phyloP scores from a whole-genome alignment of 2,797 vertebrate species.

The Sebastes diaconus region DNA sequence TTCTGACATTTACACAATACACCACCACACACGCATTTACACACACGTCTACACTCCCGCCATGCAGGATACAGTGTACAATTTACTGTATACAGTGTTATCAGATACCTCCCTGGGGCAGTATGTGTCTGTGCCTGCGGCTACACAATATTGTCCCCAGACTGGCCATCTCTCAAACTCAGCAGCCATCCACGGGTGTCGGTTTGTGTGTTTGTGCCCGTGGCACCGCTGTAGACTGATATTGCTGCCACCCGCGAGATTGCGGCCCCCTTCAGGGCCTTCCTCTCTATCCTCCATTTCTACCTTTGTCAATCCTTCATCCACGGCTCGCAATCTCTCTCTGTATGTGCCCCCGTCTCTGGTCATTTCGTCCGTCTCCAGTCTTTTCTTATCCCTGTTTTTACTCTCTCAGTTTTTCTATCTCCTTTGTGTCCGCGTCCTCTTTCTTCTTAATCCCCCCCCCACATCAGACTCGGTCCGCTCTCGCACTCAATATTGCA shows the following conservation, averaged over 20 bases:
- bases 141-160: slow-evolving; percentile 38
- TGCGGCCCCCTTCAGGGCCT: slow-evolving; percentile 46
- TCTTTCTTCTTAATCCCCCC: slow-evolving; percentile 12
- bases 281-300: slow-evolving; percentile 26
- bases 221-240: slow-evolving; percentile 56
- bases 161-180: slow-evolving; percentile 51
- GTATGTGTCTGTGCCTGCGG: slow-evolving; percentile 52
- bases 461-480: slow-evolving; percentile 40
- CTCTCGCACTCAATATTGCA: slow-evolving; percentile 72
- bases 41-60: not conserved
- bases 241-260: slow-evolving; percentile 48
- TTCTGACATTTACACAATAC: not conserved
- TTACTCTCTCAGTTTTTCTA: not conserved
- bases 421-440: slow-evolving; percentile 6
- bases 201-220: slow-evolving; percentile 48
- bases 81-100: slow-evolving; percentile 38
- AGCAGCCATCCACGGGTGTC: slow-evolving; percentile 6
- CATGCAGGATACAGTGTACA: not conserved
- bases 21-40: not conserved
- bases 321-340: slow-evolving; percentile 9
- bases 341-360: not conserved
- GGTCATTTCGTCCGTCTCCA: not conserved
- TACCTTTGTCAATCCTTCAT: slow-evolving; percentile 40
- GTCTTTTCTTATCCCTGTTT: not conserved
- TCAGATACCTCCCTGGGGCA: slow-evolving; percentile 49